Conservation (phyloP, 1,140 invertebrate genomes). For the Cecropterus lyciades region DNA sequence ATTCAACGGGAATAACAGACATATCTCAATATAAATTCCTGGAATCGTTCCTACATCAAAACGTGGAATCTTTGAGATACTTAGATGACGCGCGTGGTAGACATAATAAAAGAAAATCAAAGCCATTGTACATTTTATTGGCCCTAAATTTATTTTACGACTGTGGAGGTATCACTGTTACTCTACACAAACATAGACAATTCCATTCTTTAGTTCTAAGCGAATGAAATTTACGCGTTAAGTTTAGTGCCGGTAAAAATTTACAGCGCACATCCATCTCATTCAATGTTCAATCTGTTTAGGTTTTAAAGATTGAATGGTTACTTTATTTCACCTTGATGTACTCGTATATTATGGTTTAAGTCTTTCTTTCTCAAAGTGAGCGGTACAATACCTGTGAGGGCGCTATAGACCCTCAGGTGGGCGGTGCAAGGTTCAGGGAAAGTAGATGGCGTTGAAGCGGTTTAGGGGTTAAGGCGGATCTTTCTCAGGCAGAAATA, state of each 20-base stretch:
- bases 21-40: constrained; percentile 14
- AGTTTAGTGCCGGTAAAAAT: constrained; percentile 32
- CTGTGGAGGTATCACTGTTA: constrained; percentile 32
- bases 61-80: constrained; percentile 13
- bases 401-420: too few species aligned
- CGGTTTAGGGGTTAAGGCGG: too few species aligned
- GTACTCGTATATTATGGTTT: background rate
- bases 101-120: constrained; percentile 65
- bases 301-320: constrained; percentile 13
- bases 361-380: background rate
- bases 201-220: constrained; percentile 24
- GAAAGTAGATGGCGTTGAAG: too few species aligned
- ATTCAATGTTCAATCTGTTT: constrained; percentile 17
- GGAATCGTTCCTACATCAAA: constrained; percentile 2
- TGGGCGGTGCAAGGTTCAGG: too few species aligned
- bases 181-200: constrained; percentile 2
- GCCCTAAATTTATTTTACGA: constrained; percentile 59
- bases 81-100: constrained; percentile 52
- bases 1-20: constrained; percentile 21
- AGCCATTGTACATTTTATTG: constrained; percentile 61
- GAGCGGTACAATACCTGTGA: too few species aligned
- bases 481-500: too few species aligned
- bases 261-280: constrained; percentile 22
- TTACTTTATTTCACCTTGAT: constrained; percentile 12
- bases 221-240: constrained; percentile 29